A percentile compares a stretch with the other conserved stretches of the same genome.
These are phyloP conservation scores for Polymixis lichenea DNA, from an alignment of 2,888 invertebrate genomes.

Conservation along the genomic window DNA sequence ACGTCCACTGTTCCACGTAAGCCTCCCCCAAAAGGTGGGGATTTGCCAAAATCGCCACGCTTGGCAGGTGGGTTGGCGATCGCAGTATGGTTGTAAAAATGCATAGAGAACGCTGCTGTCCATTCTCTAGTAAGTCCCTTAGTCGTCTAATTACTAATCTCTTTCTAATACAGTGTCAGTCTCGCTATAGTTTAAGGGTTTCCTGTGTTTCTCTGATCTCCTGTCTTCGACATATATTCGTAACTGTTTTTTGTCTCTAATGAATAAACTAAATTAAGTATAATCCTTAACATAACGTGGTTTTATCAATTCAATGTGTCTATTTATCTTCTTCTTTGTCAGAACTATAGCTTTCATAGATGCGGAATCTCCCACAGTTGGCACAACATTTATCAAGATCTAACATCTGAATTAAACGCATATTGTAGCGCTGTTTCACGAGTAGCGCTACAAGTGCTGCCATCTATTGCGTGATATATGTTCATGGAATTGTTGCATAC, in stretches of 20 bases:
- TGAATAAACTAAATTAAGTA: neutral
- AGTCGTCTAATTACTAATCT: too few relatives aligned
- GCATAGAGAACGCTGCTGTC: too few relatives aligned
- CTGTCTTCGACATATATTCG: neutral
- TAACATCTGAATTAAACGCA: neutral
- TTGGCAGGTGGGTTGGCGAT: too few relatives aligned
- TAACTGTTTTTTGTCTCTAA: too few relatives aligned
- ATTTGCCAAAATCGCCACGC: too few relatives aligned
- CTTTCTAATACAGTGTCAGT: neutral
- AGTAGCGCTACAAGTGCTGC: constrained; percentile 40
- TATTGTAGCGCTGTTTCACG: neutral
- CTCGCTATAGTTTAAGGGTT: neutral
- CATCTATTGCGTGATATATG: constrained; percentile 39
- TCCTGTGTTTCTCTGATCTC: too few relatives aligned
- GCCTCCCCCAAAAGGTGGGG: too few relatives aligned
- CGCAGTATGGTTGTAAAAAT: too few relatives aligned
- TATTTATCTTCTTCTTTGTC: neutral
- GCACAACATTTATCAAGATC: neutral
- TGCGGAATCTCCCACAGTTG: neutral
- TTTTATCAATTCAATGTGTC: neutral
- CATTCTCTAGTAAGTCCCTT: too few relatives aligned
- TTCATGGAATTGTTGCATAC: neutral
- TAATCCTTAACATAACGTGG: too few relatives aligned
- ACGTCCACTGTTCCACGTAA: too few relatives aligned
- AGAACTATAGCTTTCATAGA: neutral